Conservation (phyloP, 2,797 vertebrate genomes). For the Chrosomus eos region DNA sequence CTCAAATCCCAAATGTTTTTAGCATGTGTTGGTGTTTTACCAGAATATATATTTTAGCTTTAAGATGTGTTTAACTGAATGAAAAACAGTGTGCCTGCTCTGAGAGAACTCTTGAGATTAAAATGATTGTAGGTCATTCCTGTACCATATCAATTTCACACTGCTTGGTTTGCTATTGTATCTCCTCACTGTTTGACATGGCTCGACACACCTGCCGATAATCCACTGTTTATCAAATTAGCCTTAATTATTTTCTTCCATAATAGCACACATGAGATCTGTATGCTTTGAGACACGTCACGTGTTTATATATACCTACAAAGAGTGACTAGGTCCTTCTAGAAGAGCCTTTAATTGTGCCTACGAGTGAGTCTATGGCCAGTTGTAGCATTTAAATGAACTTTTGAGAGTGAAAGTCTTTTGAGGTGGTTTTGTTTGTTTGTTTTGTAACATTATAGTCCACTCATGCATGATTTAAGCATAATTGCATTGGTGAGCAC, state of each 20-base stretch:
- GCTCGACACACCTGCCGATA: not conserved
- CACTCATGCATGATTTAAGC: not conserved
- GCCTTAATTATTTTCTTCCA: slow-evolving; percentile 39
- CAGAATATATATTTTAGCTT: slow-evolving; percentile 28
- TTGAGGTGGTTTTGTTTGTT: slow-evolving; percentile 1
- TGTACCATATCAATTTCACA: not conserved
- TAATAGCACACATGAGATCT: slow-evolving; percentile 21
- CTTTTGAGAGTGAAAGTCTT: not conserved
- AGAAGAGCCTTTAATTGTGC: slow-evolving; percentile 40
- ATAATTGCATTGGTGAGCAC: not conserved
- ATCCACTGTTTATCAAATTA: slow-evolving; percentile 28
- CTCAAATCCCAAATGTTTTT: slow-evolving; percentile 2
- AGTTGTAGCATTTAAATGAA: slow-evolving; percentile 43
- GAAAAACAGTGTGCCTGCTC: slow-evolving; percentile 47
- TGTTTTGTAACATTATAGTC: not conserved
- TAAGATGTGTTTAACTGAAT: slow-evolving; percentile 28
- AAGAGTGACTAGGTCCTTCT: slow-evolving; percentile 5
- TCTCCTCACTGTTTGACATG: slow-evolving; percentile 16
- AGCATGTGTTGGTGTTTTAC: slow-evolving; percentile 18
- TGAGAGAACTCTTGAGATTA: slow-evolving; percentile 25
- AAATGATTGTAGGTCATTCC: slow-evolving; percentile 37
- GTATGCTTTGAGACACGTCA: slow-evolving; percentile 21
- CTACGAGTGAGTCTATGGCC: slow-evolving; percentile 37
- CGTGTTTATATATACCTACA: slow-evolving; percentile 15
- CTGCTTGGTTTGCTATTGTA: slow-evolving; percentile 13